Conservation (phyloP, 1,140 invertebrate species). For the Drosophila pallidifrons region DNA sequence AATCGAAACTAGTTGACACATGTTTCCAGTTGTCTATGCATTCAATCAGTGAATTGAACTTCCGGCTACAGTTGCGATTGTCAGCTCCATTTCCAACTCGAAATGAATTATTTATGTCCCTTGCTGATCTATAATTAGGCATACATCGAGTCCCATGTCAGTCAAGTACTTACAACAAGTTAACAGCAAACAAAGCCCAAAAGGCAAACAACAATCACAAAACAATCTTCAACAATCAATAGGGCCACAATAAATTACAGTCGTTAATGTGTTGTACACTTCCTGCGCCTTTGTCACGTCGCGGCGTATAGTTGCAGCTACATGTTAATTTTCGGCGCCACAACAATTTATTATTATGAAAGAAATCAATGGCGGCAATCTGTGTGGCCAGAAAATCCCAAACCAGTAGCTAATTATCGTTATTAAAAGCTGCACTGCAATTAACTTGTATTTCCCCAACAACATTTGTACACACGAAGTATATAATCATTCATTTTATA, state of each 20-base stretch:
- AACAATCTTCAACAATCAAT: constrained; percentile 64
- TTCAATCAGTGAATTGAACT: not conserved
- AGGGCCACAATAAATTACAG: constrained; percentile 62
- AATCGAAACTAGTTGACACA: not conserved
- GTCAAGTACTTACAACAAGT: constrained; percentile 46
- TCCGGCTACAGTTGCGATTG: constrained; percentile 14
- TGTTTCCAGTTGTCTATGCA: not conserved
- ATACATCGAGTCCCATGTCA: constrained; percentile 33
- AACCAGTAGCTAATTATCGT: constrained; percentile 27
- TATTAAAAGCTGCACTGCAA: constrained; percentile 26
- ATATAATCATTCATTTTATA: constrained; percentile 7
- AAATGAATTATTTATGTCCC: constrained; percentile 39
- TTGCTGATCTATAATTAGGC: constrained; percentile 27
- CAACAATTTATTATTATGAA: constrained; percentile 75
- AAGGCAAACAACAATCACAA: constrained; percentile 20
- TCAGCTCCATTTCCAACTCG: constrained; percentile 16
- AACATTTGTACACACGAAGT: not conserved
- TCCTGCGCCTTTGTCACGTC: constrained; percentile 27
- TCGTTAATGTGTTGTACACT: constrained; percentile 64
- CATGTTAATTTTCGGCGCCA: constrained; percentile 72
- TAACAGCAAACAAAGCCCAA: constrained; percentile 40
- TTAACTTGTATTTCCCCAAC: constrained; percentile 10
- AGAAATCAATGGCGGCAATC: constrained; percentile 58
- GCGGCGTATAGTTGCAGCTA: constrained; percentile 12
- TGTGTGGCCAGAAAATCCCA: constrained; percentile 27